A percentile compares a stretch with the other conserved stretches of the same genome.
These are phyloP conservation scores for Actinopyga echinites DNA, from an alignment of 53 echinoderm and acorn worm species.

Conservation along the genomic window DNA sequence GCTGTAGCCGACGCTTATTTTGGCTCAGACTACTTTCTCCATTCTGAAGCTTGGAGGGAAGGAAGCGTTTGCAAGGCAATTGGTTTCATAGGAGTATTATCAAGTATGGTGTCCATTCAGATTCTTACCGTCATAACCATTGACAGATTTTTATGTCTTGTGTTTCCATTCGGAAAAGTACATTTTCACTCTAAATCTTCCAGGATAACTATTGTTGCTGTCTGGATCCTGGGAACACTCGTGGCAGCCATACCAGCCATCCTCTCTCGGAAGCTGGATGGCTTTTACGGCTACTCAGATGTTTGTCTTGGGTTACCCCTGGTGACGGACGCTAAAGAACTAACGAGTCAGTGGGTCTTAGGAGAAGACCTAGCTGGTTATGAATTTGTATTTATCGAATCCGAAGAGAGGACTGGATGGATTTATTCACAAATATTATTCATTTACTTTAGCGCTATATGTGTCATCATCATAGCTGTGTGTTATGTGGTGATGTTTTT, in stretches of 20 bases:
- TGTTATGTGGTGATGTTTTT: conserved; percentile 62
- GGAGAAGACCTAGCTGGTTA: conserved; percentile 19
- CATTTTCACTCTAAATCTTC: conserved; percentile 52
- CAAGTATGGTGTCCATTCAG: conserved; percentile 60
- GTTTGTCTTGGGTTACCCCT: conserved; percentile 69
- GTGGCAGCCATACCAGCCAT: conserved; percentile 55
- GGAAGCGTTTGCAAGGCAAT: conserved; percentile 52
- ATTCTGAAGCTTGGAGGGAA: conserved; percentile 48
- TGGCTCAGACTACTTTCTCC: conserved; percentile 55
- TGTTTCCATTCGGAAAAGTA: conserved; percentile 61
- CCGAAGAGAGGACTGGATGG: conserved; percentile 54
- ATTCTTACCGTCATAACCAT: conserved; percentile 59
- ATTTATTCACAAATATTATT: conserved; percentile 60
- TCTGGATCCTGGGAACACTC: conserved; percentile 51
- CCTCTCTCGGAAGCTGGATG: conserved; percentile 18
- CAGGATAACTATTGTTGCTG: conserved; percentile 6
- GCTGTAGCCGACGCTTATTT: conserved; percentile 55
- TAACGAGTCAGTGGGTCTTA: conserved; percentile 28
- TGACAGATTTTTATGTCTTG: conserved; percentile 70
- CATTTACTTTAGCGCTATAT: conserved; percentile 56
- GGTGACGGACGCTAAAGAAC: conserved; percentile 59
- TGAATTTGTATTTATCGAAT: background rate
- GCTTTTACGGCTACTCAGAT: conserved; percentile 71
- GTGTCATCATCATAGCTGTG: conserved; percentile 42
- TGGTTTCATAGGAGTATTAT: conserved; percentile 59